Conservation (phyloP, 2,797 vertebrate genomes). For the Taenioides sp. region DNA sequence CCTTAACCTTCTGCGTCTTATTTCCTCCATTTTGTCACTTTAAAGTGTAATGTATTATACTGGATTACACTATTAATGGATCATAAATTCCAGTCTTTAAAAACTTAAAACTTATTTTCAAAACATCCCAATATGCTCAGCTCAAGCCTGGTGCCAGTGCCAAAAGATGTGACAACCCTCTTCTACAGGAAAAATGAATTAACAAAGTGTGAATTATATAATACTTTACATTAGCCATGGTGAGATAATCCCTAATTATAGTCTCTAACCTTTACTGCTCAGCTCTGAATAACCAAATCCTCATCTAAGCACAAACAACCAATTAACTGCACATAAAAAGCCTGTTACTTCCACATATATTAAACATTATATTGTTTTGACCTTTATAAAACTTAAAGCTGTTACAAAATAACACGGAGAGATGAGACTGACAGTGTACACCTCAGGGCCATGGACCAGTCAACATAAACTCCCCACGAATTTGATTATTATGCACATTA, state of each 20-base stretch:
- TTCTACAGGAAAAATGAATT: conserved; percentile 53
- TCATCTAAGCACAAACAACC: conserved; percentile 37
- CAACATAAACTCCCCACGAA: not conserved
- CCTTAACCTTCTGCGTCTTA: not conserved
- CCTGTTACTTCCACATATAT: conserved; percentile 2
- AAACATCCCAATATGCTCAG: not conserved
- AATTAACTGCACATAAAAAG: conserved; percentile 20
- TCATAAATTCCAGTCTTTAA: not conserved
- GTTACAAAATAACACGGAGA: not conserved
- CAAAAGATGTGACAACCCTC: conserved; percentile 31
- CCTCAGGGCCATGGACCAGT: not conserved
- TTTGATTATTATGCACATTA: no score
- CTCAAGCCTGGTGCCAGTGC: conserved; percentile 28
- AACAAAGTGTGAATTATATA: conserved; percentile 45
- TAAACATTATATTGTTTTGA: not conserved
- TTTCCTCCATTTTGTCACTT: not conserved
- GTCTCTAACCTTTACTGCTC: conserved; percentile 41
- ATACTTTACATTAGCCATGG: conserved; percentile 59
- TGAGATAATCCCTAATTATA: conserved; percentile 54
- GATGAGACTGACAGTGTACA: not conserved
- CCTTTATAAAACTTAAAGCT: not conserved
- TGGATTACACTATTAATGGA: not conserved
- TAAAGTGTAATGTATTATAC: not conserved
- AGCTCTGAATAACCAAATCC: conserved; percentile 15
- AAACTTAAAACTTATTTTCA: not conserved